Evolutionary conservation across 2,113 vertebrate genomes (phyloP).

Genomic region (Albula goreensis): DNA sequence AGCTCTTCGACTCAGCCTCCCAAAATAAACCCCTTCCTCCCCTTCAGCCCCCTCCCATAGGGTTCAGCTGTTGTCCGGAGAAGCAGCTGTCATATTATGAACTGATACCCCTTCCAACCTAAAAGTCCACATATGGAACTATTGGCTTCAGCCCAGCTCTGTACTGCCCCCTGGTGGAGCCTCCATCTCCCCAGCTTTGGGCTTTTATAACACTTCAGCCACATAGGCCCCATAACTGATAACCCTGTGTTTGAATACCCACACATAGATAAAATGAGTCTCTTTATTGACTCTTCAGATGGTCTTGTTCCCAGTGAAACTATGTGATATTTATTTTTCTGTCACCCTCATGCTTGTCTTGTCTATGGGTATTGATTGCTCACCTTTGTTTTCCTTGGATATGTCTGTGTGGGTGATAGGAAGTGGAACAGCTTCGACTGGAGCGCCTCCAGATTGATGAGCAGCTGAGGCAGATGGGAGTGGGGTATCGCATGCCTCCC

Average conservation of each 20-base stretch:
- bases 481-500: constrained; percentile 76
- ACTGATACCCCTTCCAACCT: constrained; percentile 30
- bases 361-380: no score
- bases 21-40: constrained; percentile 58
- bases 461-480: constrained; percentile 86
- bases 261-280: no score
- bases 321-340: no score
- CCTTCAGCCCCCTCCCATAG: constrained; percentile 31
- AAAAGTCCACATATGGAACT: constrained; percentile 29
- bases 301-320: no score
- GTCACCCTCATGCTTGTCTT: no score
- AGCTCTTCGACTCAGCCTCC: constrained; percentile 58
- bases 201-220: no score
- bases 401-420: constrained; percentile 57
- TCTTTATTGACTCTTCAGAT: no score
- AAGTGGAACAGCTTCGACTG: constrained; percentile 84
- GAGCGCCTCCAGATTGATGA: constrained; percentile 89
- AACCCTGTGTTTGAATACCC: background rate
- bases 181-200: background rate
- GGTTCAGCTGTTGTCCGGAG: constrained; percentile 66
- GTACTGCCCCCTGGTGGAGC: background rate
- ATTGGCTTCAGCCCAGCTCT: constrained; percentile 40
- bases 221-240: background rate
- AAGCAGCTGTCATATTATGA: constrained; percentile 65
- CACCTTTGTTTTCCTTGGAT: background rate